A percentile compares a stretch with the other conserved stretches of the same genome.
Conservation (phyloP, 1,140 invertebrate genomes). For the Drosophila orena region DNA sequence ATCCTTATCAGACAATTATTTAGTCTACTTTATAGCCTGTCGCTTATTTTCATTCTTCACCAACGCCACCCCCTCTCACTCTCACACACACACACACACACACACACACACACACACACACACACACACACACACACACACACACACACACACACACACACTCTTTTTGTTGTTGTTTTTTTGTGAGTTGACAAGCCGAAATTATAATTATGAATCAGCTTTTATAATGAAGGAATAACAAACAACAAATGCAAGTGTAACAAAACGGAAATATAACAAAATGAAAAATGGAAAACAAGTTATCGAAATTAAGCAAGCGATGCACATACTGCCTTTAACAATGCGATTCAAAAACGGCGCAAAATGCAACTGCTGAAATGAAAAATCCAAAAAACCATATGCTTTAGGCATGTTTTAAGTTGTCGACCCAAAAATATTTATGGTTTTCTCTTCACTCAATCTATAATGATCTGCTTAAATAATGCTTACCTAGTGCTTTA, state of each 20-base stretch:
- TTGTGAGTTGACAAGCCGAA: constrained; percentile 57
- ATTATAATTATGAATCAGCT: constrained; percentile 81
- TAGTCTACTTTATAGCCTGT: constrained; percentile 42
- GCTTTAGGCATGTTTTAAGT: constrained; percentile 26
- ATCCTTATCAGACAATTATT: constrained; percentile 51
- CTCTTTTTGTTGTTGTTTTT: not conserved
- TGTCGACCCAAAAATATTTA: constrained; percentile 11
- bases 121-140: too few species aligned
- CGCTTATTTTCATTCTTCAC: not conserved
- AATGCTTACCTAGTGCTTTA: not conserved
- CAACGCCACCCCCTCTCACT: too few species aligned
- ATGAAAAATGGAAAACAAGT: constrained; percentile 34
- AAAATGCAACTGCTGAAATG: constrained; percentile 21
- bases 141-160: too few species aligned
- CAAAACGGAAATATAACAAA: constrained; percentile 56
- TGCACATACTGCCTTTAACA: constrained; percentile 27
- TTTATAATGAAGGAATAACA: constrained; percentile 30
- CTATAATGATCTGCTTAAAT: not conserved
- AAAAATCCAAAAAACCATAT: constrained; percentile 24
- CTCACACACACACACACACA: too few species aligned
- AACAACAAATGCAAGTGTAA: constrained; percentile 38
- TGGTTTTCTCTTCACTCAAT: not conserved
- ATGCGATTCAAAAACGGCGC: constrained; percentile 8
- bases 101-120: too few species aligned
- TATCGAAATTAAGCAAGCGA: constrained; percentile 30